Conservation (phyloP, 2,888 invertebrate species). For the Lepas anatifera region DNA sequence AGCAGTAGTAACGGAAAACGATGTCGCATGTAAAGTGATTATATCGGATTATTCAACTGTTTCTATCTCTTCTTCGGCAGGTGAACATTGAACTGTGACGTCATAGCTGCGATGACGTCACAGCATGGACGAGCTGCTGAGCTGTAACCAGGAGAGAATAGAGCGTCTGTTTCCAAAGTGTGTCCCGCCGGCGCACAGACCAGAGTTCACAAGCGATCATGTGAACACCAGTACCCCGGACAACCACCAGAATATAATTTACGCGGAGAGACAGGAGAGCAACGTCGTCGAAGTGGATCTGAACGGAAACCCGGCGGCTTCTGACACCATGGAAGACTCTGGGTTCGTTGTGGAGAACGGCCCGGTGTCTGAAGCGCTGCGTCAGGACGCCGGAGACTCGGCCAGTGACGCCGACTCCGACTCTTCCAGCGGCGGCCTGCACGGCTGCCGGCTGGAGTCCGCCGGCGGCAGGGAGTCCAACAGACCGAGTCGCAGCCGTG, state of each 20-base stretch:
- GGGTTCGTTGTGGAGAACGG: too few relatives aligned
- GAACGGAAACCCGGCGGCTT: constrained; percentile 16
- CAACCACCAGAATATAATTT: constrained; percentile 20
- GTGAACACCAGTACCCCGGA: constrained; percentile 14
- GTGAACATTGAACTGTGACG: too few relatives aligned
- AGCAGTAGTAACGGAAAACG: too few relatives aligned
- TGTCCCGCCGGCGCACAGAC: constrained; percentile 60
- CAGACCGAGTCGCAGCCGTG: constrained; percentile 66
- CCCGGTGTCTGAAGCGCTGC: background rate
- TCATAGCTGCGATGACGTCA: constrained; percentile 25
- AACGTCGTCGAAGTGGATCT: too few relatives aligned
- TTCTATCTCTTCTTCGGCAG: too few relatives aligned
- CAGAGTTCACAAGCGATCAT: too few relatives aligned
- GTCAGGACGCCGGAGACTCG: constrained; percentile 20
- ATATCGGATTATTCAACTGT: too few relatives aligned
- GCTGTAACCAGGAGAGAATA: constrained; percentile 51
- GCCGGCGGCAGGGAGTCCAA: constrained; percentile 73
- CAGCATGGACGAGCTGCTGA: constrained; percentile 26
- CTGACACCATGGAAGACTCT: too few relatives aligned
- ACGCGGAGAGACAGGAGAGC: too few relatives aligned
- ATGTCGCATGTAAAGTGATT: too few relatives aligned
- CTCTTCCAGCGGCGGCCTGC: constrained; percentile 19
- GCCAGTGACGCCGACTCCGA: constrained; percentile 24
- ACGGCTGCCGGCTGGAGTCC: constrained; percentile 19
- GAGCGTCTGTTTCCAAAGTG: constrained; percentile 77